These are phyloP conservation scores for Apotomis capreana DNA, from an alignment of 2,888 invertebrate genomes.

Conservation along the genomic window DNA sequence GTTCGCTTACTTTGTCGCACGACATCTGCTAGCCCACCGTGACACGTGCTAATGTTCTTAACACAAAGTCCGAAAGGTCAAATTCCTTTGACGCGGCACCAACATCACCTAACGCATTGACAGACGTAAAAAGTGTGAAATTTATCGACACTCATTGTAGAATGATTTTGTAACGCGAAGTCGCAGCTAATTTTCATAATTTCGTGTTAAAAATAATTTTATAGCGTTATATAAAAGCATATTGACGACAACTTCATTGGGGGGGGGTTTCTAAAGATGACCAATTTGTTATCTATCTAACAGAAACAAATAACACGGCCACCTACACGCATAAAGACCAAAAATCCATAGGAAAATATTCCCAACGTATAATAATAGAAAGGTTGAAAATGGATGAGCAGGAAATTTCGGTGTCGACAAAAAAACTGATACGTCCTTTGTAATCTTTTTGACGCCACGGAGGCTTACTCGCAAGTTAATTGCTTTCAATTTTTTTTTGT, in stretches of 20 bases:
- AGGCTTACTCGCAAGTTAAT: slow-evolving; percentile 76
- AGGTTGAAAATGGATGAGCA: slow-evolving; percentile 46
- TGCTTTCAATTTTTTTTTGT: slow-evolving; percentile 73
- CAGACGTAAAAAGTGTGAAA: slow-evolving; percentile 48
- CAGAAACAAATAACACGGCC: slow-evolving; percentile 75
- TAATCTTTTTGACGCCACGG: slow-evolving; percentile 80
- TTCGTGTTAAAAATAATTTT: slow-evolving; percentile 42
- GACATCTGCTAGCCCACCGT: slow-evolving; percentile 66
- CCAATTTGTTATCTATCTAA: slow-evolving; percentile 78
- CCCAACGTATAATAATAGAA: slow-evolving; percentile 50
- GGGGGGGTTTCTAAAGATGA: slow-evolving; percentile 64
- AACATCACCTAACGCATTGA: slow-evolving; percentile 48
- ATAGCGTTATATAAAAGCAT: slow-evolving; percentile 49
- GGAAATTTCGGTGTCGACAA: slow-evolving; percentile 51
- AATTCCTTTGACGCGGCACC: slow-evolving; percentile 21
- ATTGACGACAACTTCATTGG: slow-evolving; percentile 64
- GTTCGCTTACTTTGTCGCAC: slow-evolving; percentile 81
- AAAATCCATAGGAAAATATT: slow-evolving; percentile 46
- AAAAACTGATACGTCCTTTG: slow-evolving; percentile 79
- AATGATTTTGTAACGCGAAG: slow-evolving; percentile 13
- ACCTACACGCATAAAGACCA: slow-evolving; percentile 61
- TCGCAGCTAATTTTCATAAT: slow-evolving; percentile 23
- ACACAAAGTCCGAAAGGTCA: slow-evolving; percentile 51
- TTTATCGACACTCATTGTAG: slow-evolving; percentile 25
- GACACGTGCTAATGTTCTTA: slow-evolving; percentile 47